A percentile compares a stretch with the other conserved stretches of the same genome.
These are phyloP conservation scores for Globodera ellingtonae DNA, from an alignment of 1,140 invertebrate species.

Conservation along the genomic window DNA sequence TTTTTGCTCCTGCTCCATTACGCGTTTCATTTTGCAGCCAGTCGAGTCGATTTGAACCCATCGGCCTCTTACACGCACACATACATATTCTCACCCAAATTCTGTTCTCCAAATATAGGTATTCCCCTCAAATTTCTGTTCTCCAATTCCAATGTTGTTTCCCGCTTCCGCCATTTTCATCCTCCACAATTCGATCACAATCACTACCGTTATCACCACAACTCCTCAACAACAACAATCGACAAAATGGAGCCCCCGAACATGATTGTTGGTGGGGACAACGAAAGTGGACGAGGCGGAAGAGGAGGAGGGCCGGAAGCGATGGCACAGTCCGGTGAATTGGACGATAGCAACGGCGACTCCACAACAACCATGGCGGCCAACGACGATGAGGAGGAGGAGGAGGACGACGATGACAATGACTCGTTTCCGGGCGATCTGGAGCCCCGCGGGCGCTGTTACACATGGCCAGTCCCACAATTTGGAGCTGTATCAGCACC, in stretches of 20 bases:
- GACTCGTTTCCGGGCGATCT: constrained; percentile 46
- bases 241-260: not conserved
- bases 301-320: not conserved
- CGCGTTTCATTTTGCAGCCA: too few relatives aligned
- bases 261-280: not conserved
- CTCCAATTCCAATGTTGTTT: constrained; percentile 1
- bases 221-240: not conserved
- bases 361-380: not conserved
- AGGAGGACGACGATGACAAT: constrained; percentile 23
- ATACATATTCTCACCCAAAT: too few relatives aligned
- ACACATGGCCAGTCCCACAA: constrained; percentile 56
- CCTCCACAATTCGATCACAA: not conserved
- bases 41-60: too few relatives aligned
- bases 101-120: not conserved
- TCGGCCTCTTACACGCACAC: too few relatives aligned
- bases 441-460: constrained; percentile 55
- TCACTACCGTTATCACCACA: not conserved
- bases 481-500: constrained; percentile 14
- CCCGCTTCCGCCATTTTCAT: not conserved
- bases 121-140: not conserved
- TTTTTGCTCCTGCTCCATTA: too few relatives aligned
- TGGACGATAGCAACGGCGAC: not conserved
- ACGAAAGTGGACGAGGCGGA: not conserved
- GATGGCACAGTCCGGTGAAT: too few relatives aligned
- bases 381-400: constrained; percentile 4